Conservation (phyloP, 2,888 invertebrate species). For the Pristionchus arcanus region DNA sequence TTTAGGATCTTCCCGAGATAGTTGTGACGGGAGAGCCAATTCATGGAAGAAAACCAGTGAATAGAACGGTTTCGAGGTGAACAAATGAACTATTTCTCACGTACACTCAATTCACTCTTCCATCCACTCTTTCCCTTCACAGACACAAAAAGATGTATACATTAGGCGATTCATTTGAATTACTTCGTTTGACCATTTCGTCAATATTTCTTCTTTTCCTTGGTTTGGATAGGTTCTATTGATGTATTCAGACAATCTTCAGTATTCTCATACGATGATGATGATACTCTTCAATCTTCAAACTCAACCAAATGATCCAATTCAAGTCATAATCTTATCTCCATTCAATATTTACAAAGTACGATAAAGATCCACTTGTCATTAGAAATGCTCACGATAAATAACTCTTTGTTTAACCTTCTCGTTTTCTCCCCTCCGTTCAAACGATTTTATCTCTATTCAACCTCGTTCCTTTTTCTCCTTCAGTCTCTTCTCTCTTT, state of each 20-base stretch:
- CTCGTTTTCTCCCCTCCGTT: background rate
- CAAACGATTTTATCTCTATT: background rate
- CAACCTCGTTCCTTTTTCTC: background rate
- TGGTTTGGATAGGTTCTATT: background rate
- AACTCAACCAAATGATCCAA: constrained; percentile 10
- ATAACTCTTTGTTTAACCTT: constrained; percentile 31
- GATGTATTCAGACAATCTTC: constrained; percentile 45
- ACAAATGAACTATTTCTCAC: background rate
- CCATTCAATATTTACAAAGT: background rate
- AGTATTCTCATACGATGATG: constrained; percentile 52
- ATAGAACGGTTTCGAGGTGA: constrained; percentile 42
- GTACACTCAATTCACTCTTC: background rate
- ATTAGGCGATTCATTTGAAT: background rate
- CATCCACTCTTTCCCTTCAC: too few relatives aligned
- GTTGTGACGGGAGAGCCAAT: constrained; percentile 56
- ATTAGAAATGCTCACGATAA: background rate
- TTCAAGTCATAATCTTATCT: background rate
- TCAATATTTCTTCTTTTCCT: background rate
- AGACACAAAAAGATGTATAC: background rate
- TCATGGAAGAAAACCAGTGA: constrained; percentile 21
- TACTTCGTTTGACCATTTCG: background rate
- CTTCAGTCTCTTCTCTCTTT: background rate
- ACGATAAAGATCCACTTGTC: background rate
- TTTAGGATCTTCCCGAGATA: constrained; percentile 54
- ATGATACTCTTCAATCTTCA: background rate